Evolutionary conservation across 2,888 invertebrate genomes (phyloP), one percentile per base, ranked within the genome.

Genomic region (Steinernema hermaphroditum): DNA sequence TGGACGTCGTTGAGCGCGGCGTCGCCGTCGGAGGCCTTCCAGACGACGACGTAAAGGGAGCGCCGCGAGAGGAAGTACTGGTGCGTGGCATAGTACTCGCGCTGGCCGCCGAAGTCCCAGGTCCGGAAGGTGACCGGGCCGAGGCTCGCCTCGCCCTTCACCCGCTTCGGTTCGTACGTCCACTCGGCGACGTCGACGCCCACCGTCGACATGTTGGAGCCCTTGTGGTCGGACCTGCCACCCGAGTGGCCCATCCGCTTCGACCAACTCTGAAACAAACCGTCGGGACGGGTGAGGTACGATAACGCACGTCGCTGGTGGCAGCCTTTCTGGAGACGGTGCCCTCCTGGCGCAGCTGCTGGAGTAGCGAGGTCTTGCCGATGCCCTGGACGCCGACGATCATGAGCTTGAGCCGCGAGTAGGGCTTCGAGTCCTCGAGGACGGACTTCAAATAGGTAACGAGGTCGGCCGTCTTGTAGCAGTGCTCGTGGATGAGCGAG

Each of bases 11-110:
- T 92, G 16, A 98, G 91, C 0, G 96, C 97, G 80, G 91, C 91
- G 85, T 93, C 91, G 0, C 97, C 97, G 83, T 96, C 96, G 0
- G 92, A 92, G 71, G 96, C 93, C 81, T 92, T 91, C 96, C 97
- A 98, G 2, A 96, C 91, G 0, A 97, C 96, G 71, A 98, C 89
- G 87, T 96, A 98, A 43, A 98, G 89, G 27, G 96, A 94, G 16
- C 97, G 90, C 75, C 94, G 93, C 0, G 96, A 96, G 62, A 98
- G 89, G 88, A 98, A 98, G 88, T 98, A 98, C 87, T 97, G 96
- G 90, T 97, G 97, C 0, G 97, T 97, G 0, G 96, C 94, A 87
- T 97, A 97, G 87, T 97, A 96, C 86, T 98, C 97, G 86, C 92
- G 85, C 88, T 90, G 80, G 19, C 97, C 97, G 2, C 96, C 96